phyloP scores from a whole-genome alignment of 2,888 invertebrate species.

The Ganaspis brasiliensis region DNA sequence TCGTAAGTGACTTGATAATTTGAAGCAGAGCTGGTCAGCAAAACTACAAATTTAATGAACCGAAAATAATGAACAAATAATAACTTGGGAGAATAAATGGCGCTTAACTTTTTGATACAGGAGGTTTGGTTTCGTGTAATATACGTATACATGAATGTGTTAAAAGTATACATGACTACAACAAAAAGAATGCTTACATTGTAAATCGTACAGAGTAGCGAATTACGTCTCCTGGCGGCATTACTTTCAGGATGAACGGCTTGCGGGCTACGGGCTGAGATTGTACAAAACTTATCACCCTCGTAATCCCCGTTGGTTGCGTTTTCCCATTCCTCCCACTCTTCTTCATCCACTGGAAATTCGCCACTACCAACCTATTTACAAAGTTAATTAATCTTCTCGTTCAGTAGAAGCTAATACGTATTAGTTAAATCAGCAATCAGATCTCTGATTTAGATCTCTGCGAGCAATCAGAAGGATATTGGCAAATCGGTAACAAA shows the following conservation, averaged over 20 bases:
- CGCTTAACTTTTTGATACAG: conserved; percentile 19
- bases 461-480: neutral
- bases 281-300: conserved; percentile 67
- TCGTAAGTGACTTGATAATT: conserved; percentile 2
- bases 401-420: neutral
- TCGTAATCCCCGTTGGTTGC: conserved; percentile 70
- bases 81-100: conserved; percentile 23
- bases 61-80: neutral
- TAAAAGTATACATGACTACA: conserved; percentile 35
- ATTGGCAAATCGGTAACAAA: neutral
- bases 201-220: conserved; percentile 85
- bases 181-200: conserved; percentile 80
- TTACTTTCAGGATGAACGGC: conserved; percentile 72
- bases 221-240: conserved; percentile 82
- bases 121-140: conserved; percentile 21
- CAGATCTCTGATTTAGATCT: conserved; percentile 19
- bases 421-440: conserved; percentile 39
- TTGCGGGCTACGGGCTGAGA: conserved; percentile 71
- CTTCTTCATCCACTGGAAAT: conserved; percentile 88
- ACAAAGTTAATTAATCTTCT: conserved; percentile 43
- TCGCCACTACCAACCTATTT: conserved; percentile 90
- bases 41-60: conserved; percentile 55
- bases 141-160: conserved; percentile 2
- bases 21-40: conserved; percentile 40
- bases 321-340: conserved; percentile 87